These are phyloP conservation scores for Lepilemur ruficaudatus DNA, from an alignment of 2,797 vertebrate genomes.

Conservation along the genomic window DNA sequence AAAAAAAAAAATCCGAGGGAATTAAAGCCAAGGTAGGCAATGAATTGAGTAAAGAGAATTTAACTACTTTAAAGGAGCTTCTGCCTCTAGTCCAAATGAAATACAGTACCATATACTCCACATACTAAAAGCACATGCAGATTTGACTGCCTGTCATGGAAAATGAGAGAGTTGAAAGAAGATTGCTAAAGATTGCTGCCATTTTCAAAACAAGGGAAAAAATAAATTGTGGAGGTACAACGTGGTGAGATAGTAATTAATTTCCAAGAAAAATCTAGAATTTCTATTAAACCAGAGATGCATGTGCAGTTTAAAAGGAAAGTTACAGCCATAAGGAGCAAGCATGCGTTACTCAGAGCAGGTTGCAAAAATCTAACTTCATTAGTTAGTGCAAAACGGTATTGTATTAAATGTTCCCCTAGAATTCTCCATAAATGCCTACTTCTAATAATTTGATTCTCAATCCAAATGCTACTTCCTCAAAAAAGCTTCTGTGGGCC, in stretches of 20 bases:
- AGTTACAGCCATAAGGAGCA: neutral
- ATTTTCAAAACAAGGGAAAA: conserved; percentile 19
- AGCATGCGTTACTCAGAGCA: neutral
- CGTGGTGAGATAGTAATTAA: neutral
- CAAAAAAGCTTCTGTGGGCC: neutral
- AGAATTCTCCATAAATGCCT: neutral
- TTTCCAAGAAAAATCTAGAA: neutral
- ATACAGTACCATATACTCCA: neutral
- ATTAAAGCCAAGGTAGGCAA: neutral
- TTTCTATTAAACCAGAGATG: neutral
- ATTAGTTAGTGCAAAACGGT: neutral
- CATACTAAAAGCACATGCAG: neutral
- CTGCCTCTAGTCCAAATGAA: neutral
- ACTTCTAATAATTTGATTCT: neutral
- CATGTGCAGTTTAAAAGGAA: neutral
- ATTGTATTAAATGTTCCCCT: neutral
- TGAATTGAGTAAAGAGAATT: neutral
- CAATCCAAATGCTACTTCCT: neutral
- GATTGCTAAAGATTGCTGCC: neutral
- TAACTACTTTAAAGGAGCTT: neutral
- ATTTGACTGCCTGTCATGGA: neutral
- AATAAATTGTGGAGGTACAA: neutral
- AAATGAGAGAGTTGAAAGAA: neutral
- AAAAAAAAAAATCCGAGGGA: neutral
- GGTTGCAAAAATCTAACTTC: neutral